Base-by-base conservation (phyloP, 1,140 invertebrate species). In the Amyelois transitella region DNA sequence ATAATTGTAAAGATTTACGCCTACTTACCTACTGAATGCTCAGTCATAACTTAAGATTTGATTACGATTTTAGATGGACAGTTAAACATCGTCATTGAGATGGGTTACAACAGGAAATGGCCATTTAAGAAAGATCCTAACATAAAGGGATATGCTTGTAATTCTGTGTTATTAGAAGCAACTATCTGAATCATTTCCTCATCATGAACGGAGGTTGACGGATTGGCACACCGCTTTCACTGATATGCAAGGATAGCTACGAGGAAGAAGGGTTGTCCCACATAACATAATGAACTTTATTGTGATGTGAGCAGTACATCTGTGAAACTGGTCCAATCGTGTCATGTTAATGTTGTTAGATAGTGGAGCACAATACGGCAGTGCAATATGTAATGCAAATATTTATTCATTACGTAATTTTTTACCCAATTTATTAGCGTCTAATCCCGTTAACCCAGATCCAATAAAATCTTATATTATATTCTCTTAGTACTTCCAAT, bases 181-280 rank as follows among this genome's bases (percentile, higher is more conserved):
- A 50, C 67, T 55, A 62, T 62, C 44, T 64, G 53, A 66, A 54
- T 51, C 56, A 72, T 60, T 75, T 75, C 72, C 68, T 75, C 57
- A 62, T 71, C 65, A 72, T 67, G 68, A 77, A 18, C 49, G 43
- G 19, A 57, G 62, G 53, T 66, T 72, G 65, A 77, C 58, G 70
- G 67, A 78, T 64, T 64, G 61, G 28, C 18, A 51, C 18, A 49
- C 62, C 56, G 60, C 77, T 81, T 84, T 81, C 78, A 76, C 77
- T 59, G 58, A 62, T 79, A 66, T 71, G 67, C 64, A 72, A 77
- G 72, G 78, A 79, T 74, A 70, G 63, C 66, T 69, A 68, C 59
- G 50, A 80, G 74, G 77, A 79, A 79, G 73, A 73, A 65, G 62
- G 62, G 58, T 51, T 56, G 75, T 18, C 64, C 69, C 57, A 77